Base-by-base conservation (phyloP, 2,797 vertebrate genomes). In the Danio jaintianensis region DNA sequence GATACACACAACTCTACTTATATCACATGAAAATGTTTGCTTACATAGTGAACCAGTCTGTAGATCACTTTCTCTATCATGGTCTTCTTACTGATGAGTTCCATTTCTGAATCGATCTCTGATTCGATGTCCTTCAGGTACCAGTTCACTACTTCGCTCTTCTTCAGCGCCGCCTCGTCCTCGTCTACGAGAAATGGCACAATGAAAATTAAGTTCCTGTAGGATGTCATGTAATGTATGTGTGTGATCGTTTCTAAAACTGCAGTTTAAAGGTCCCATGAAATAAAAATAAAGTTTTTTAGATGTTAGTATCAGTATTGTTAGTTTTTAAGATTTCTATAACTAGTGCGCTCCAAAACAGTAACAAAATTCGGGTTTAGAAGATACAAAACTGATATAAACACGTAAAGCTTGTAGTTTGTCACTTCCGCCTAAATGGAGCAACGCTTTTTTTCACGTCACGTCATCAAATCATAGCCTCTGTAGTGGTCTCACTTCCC, bases 91-190 rank as follows among this genome's bases (percentile, higher is more conserved):
- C 93, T 96, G 91, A 99, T 91, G 18, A 99, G 95, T 56, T 99
- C 96, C 85, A 97, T 93, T 92, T 99, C 98, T 2, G 97, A 98
- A 82, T 99, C 97, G 2, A 99, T 99, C 93, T 99, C 98, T 0
- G 96, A 95, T 90, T 99, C 98, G 0, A 99, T 96, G 92, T 99
- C 98, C 87, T 98, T 98, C 87, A 99, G 93, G 81, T 99, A 99
- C 98, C 98, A 99, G 89, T 99, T 98, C 82, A 99, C 92, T 78
- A 99, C 96, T 0, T 96, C 95, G 0, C 92, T 97, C 79, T 94
- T 98, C 90, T 94, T 98, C 87, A 98, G 92, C 11, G 95, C 93
- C 4, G 91, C 92, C 85, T 99, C 98, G 0, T 98, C 95, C 48
- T 98, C 96, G 78, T 95, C 98, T 99, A 88, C 5, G 2, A 73